phyloP scores from a whole-genome alignment of 2,113 vertebrate genomes.

The Psittacara wagleri region DNA sequence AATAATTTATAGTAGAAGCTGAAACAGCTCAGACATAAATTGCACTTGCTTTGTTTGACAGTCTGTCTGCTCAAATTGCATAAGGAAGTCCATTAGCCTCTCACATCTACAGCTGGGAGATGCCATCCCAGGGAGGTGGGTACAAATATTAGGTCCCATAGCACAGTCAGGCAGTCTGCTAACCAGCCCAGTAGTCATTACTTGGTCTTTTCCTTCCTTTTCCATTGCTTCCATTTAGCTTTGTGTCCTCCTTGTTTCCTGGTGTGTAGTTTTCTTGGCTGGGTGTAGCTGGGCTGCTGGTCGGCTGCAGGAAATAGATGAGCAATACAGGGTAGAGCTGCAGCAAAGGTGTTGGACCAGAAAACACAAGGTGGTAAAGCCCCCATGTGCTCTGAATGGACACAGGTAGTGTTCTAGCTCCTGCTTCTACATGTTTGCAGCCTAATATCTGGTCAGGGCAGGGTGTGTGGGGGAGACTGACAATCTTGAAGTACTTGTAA shows the following conservation, averaged over 20 bases:
- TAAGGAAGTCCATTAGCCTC: background rate
- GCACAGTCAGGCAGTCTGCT: background rate
- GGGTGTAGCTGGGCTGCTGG: background rate
- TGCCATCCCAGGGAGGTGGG: background rate
- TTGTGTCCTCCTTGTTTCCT: background rate
- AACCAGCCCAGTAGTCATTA: background rate
- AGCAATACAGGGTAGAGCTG: background rate
- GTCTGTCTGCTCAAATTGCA: background rate
- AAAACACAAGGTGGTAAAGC: background rate
- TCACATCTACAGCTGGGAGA: background rate
- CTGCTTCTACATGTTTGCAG: rapidly evolving
- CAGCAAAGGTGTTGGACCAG: background rate
- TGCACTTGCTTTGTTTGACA: background rate
- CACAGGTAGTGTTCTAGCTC: background rate
- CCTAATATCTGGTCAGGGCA: background rate
- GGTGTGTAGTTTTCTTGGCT: background rate
- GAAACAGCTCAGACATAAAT: background rate
- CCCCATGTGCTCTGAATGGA: background rate
- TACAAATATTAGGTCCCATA: background rate
- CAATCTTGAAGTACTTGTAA: background rate
- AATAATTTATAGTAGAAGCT: background rate
- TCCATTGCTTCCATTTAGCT: background rate
- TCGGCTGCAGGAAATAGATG: background rate
- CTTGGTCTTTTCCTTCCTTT: background rate
- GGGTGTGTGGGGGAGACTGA: background rate